Conservation (phyloP, 37 sponge, comb jelly and placozoan species). For the Beroe ovata region DNA sequence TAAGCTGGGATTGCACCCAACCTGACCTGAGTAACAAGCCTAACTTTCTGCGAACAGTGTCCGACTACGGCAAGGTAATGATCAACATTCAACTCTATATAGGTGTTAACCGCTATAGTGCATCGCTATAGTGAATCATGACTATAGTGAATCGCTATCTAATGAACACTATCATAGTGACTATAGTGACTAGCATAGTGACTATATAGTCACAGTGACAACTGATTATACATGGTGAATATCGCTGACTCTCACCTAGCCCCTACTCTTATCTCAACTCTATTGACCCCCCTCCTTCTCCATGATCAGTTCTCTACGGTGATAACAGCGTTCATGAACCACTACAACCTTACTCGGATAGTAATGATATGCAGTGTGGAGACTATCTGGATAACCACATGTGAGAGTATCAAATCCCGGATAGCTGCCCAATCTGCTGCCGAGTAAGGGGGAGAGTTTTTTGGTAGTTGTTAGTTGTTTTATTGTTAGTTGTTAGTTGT, state of each 20-base stretch:
- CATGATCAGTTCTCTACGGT: constrained; percentile 39
- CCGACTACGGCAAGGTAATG: constrained; percentile 64
- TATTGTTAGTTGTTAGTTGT: no score
- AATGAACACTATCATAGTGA: no score
- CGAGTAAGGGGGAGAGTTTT: no score
- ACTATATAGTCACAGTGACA: no score
- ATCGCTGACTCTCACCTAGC: background rate
- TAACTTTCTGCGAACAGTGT: constrained; percentile 46
- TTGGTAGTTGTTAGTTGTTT: no score
- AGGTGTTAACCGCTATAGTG: no score
- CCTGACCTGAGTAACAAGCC: constrained; percentile 61
- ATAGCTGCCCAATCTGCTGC: constrained; percentile 20
- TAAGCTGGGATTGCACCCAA: constrained; percentile 53
- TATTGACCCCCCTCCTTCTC: no score
- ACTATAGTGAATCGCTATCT: no score
- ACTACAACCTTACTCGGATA: constrained; percentile 64
- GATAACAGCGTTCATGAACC: constrained; percentile 68
- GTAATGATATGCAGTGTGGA: constrained; percentile 67
- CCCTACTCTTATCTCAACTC: no score
- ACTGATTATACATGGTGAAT: no score
- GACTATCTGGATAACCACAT: constrained; percentile 66
- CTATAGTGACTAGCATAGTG: background rate
- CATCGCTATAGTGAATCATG: no score
- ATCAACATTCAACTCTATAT: no score
- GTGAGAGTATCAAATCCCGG: constrained; percentile 66